phyloP scores from a whole-genome alignment of 2,113 vertebrate species.

The Labeo rohita region DNA sequence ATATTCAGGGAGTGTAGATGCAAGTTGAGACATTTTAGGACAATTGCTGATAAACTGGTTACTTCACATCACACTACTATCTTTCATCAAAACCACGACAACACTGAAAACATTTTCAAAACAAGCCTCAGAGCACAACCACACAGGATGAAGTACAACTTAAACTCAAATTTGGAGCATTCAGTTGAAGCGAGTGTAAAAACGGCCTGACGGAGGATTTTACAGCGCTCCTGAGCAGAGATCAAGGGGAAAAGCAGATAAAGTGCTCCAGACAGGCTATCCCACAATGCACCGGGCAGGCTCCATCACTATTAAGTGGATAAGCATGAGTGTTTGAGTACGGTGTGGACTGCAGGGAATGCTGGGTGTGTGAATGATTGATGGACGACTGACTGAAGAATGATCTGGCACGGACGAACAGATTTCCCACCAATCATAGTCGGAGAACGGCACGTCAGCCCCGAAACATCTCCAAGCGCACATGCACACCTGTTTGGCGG shows the following conservation, averaged over 20 bases:
- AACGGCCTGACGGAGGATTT: background rate
- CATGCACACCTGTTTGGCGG: constrained; percentile 5
- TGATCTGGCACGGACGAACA: constrained; percentile 40
- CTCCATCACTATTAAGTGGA: constrained; percentile 42
- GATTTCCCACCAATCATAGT: constrained; percentile 15
- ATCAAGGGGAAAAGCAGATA: constrained; percentile 1
- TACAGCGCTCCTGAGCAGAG: background rate
- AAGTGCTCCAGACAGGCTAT: constrained; percentile 15
- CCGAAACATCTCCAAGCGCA: background rate
- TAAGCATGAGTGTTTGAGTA: constrained; percentile 1
- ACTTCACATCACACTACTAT: background rate
- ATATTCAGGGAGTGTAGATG: background rate
- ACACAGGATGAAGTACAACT: background rate
- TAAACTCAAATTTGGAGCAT: background rate
- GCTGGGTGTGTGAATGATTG: constrained; percentile 23
- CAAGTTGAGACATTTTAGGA: background rate
- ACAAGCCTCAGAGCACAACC: background rate
- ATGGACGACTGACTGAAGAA: background rate
- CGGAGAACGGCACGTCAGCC: constrained; percentile 4
- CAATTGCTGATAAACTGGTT: background rate
- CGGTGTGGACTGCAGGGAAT: background rate
- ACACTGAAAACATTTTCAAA: background rate
- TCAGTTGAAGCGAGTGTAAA: background rate
- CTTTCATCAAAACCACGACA: background rate
- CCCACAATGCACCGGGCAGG: constrained; percentile 47